phyloP scores from a whole-genome alignment of 23 tunicate genomes.

The Botrylloides violaceus region DNA sequence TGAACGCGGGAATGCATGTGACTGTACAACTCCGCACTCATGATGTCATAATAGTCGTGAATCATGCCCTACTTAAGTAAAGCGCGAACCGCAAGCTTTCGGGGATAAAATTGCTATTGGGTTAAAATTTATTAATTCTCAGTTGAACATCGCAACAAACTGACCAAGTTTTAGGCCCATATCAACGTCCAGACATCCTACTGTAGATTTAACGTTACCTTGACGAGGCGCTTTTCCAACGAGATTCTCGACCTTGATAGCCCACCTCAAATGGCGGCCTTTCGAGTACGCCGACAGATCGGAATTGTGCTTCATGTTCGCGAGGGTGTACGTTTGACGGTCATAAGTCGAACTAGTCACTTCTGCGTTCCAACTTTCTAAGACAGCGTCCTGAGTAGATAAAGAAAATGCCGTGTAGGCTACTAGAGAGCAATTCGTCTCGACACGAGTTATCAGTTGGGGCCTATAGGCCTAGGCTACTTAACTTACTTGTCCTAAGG shows the following conservation, averaged over 20 bases:
- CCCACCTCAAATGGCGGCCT: not conserved
- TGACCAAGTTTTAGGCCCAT: too few species aligned
- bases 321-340: conserved; percentile 7
- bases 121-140: too few species aligned
- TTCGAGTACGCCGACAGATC: not conserved
- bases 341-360: conserved; percentile 4
- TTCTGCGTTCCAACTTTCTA: conserved; percentile 24
- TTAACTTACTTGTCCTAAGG: conserved; percentile 9
- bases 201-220: too few species aligned
- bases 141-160: too few species aligned
- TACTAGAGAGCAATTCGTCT: not conserved
- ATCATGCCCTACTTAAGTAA: too few species aligned
- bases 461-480: not conserved
- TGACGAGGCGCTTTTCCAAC: not conserved
- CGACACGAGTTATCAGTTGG: not conserved
- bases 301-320: conserved; percentile 11
- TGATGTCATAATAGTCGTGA: too few species aligned
- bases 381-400: not conserved
- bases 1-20: too few species aligned
- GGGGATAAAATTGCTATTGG: too few species aligned
- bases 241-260: not conserved
- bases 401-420: not conserved
- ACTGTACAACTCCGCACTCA: too few species aligned
- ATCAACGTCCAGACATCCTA: too few species aligned
- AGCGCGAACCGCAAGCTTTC: too few species aligned